Evolutionary conservation across 2,797 vertebrate species (phyloP).

Genomic region (Squalus acanthias): DNA sequence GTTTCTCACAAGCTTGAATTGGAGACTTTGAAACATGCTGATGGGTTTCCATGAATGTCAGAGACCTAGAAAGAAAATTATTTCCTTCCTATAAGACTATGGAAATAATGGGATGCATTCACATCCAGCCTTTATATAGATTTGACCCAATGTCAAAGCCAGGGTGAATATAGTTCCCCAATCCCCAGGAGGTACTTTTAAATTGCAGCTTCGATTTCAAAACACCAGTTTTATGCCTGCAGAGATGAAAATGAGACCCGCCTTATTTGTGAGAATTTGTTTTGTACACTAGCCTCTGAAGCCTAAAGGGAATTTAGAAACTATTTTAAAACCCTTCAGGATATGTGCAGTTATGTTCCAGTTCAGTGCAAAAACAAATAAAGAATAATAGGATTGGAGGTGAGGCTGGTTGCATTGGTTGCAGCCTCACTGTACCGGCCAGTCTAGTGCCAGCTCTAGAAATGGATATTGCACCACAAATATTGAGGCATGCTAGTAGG

Average conservation of each 20-base stretch:
- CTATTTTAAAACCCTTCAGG: background rate
- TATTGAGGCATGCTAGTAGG: background rate
- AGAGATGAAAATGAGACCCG: background rate
- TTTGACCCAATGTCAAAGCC: background rate
- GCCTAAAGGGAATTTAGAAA: background rate
- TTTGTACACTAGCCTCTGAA: background rate
- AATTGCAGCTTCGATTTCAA: background rate
- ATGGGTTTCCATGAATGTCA: background rate
- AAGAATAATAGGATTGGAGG: background rate
- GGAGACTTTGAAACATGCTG: background rate
- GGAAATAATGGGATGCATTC: background rate
- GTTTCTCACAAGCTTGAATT: background rate
- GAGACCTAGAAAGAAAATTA: background rate
- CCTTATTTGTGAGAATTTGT: constrained; percentile 13
- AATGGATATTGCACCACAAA: background rate
- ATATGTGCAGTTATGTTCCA: background rate
- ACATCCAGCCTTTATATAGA: background rate
- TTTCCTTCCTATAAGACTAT: background rate
- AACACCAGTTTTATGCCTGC: background rate
- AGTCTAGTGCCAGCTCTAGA: no score
- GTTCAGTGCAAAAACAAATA: background rate
- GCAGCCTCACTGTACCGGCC: no score
- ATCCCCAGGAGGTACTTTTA: background rate
- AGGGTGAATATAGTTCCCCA: background rate
- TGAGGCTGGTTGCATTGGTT: background rate